phyloP scores from a whole-genome alignment of 1,140 invertebrate genomes.

The Ostrea denselamellosa region DNA sequence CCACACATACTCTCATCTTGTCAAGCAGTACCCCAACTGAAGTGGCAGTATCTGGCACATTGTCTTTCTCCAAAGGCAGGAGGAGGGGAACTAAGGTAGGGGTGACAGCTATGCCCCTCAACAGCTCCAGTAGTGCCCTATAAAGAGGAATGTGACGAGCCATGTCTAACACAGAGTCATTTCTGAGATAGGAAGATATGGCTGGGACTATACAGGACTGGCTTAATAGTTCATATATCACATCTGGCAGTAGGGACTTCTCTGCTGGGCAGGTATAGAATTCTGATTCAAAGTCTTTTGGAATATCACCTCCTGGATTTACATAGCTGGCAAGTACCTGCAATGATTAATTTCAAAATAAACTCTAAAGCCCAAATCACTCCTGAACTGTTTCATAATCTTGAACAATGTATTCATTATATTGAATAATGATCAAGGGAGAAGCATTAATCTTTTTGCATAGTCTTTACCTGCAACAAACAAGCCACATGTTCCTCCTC shows the following conservation, averaged over 20 bases:
- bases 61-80: slow-evolving; percentile 81
- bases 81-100: slow-evolving; percentile 85
- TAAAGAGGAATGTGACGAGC: slow-evolving; percentile 95
- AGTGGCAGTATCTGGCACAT: slow-evolving; percentile 60
- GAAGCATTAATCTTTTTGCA: no score
- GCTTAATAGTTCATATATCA: slow-evolving; percentile 88
- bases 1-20: slow-evolving; percentile 93
- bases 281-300: slow-evolving; percentile 63
- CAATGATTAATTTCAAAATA: slow-evolving; percentile 38
- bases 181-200: slow-evolving; percentile 93
- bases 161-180: slow-evolving; percentile 97
- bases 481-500: slow-evolving; percentile 96
- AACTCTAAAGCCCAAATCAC: no score
- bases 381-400: no score
- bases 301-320: slow-evolving; percentile 83
- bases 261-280: slow-evolving; percentile 58
- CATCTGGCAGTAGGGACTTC: slow-evolving; percentile 72
- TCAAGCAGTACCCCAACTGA: slow-evolving; percentile 82
- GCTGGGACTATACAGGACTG: slow-evolving; percentile 92
- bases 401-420: no score
- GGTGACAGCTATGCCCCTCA: slow-evolving; percentile 88
- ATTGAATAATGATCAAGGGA: no score
- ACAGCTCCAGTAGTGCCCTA: slow-evolving; percentile 88
- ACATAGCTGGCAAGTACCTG: slow-evolving; percentile 91
- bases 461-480: slow-evolving; percentile 81